These are phyloP conservation scores for Synanthedon andrenaeformis DNA, from an alignment of 2,888 invertebrate genomes.

Conservation along the genomic window DNA sequence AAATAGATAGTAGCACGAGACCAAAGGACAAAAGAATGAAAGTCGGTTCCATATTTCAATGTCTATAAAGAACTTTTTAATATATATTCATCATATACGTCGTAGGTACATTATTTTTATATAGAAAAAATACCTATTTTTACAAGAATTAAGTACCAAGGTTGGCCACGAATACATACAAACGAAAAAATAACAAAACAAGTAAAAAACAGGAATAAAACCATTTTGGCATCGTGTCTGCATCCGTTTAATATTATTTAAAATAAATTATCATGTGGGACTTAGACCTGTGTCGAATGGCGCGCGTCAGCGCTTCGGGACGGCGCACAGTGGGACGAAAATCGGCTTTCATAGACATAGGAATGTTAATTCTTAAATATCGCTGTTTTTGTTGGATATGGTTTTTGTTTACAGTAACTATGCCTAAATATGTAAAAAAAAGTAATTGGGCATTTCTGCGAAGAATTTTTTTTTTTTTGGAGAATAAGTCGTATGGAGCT, in stretches of 20 bases:
- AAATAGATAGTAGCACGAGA: too few species aligned
- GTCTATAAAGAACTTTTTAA: slow-evolving; percentile 67
- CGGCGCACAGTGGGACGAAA: too few species aligned
- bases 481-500: too few species aligned
- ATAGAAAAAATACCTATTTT: slow-evolving; percentile 69
- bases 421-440: too few species aligned
- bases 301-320: slow-evolving; percentile 6
- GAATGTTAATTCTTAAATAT: too few species aligned
- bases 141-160: slow-evolving; percentile 69
- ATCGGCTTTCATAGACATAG: too few species aligned
- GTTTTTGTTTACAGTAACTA: too few species aligned
- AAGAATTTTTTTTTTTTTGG: too few species aligned
- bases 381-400: too few species aligned
- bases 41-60: slow-evolving; percentile 58
- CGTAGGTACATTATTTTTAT: slow-evolving; percentile 65
- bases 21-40: slow-evolving; percentile 47
- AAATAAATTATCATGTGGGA: slow-evolving; percentile 52
- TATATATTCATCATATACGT: slow-evolving; percentile 64
- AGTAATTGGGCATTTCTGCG: too few species aligned
- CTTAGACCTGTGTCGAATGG: slow-evolving; percentile 25
- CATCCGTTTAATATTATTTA: slow-evolving; percentile 53
- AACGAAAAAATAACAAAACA: slow-evolving; percentile 67
- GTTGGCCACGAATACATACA: slow-evolving; percentile 68
- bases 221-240: slow-evolving; percentile 70
- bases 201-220: slow-evolving; percentile 68